These are phyloP conservation scores for Hippopotamus amphibius DNA, from an alignment of 2,113 vertebrate species.

Conservation along the genomic window DNA sequence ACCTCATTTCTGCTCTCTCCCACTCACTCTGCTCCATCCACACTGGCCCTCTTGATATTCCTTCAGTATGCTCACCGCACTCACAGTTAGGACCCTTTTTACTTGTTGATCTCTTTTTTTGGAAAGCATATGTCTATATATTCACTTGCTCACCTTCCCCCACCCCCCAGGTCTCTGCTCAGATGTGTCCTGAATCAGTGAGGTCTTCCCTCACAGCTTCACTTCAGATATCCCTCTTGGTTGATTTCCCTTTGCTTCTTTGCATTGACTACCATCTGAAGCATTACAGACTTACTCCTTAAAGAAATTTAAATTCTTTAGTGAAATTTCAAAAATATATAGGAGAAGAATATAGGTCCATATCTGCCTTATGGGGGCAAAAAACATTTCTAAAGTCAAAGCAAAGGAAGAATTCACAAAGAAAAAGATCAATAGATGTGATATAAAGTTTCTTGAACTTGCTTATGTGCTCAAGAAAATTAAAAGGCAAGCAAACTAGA, in stretches of 20 bases:
- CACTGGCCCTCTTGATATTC: not conserved
- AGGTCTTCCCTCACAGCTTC: not conserved
- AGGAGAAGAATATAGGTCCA: not conserved
- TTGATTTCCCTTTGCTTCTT: not conserved
- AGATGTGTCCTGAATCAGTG: not conserved
- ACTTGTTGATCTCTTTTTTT: not conserved
- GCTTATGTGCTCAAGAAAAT: not conserved
- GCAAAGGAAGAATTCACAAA: slow-evolving; percentile 4
- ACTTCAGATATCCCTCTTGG: not conserved
- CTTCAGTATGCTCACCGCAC: fast-evolving
- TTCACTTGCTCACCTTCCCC: not conserved
- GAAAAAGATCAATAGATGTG: not conserved
- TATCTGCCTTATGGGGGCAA: not conserved
- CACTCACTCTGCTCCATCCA: not conserved
- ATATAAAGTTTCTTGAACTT: not conserved
- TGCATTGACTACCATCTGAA: not conserved
- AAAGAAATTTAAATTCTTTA: not conserved
- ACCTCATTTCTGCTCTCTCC: not conserved
- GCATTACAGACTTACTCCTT: not conserved
- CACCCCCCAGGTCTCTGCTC: not conserved
- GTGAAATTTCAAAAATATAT: not conserved
- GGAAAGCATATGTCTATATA: not conserved
- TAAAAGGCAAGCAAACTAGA: not conserved
- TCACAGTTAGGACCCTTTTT: not conserved
- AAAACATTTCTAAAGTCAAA: not conserved